phyloP scores from a whole-genome alignment of 2,797 vertebrate genomes.

The Periophthalmus magnuspinnatus region DNA sequence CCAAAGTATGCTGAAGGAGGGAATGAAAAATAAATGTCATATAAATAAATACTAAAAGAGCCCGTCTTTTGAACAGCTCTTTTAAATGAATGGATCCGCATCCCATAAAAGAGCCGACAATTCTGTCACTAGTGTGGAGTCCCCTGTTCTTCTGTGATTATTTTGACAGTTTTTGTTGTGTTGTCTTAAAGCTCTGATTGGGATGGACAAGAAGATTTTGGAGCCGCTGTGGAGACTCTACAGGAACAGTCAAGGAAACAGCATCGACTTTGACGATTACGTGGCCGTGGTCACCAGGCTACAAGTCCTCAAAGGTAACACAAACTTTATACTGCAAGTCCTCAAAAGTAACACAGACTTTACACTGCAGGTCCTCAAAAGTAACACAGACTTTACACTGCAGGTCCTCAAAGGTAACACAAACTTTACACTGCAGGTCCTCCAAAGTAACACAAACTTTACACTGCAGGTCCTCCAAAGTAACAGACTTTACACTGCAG shows the following conservation, averaged over 20 bases:
- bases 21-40: neutral
- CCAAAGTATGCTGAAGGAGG: neutral
- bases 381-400: neutral
- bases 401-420: neutral
- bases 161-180: constrained; percentile 45
- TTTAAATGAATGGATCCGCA: no score
- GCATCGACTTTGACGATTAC: constrained; percentile 60
- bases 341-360: neutral
- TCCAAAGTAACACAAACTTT: neutral
- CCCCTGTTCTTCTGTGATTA: neutral
- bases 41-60: no score
- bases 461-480: neutral
- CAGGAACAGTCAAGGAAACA: constrained; percentile 8
- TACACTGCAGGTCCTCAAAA: neutral
- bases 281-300: constrained; percentile 59
- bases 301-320: constrained; percentile 59
- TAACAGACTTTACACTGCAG: neutral
- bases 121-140: no score
- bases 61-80: no score
- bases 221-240: constrained; percentile 52
- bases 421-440: neutral
- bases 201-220: constrained; percentile 50
- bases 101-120: no score
- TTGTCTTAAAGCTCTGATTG: neutral
- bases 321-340: neutral